These are phyloP conservation scores for Pelusios castaneus DNA, from an alignment of 2,113 vertebrate species.

Conservation along the genomic window DNA sequence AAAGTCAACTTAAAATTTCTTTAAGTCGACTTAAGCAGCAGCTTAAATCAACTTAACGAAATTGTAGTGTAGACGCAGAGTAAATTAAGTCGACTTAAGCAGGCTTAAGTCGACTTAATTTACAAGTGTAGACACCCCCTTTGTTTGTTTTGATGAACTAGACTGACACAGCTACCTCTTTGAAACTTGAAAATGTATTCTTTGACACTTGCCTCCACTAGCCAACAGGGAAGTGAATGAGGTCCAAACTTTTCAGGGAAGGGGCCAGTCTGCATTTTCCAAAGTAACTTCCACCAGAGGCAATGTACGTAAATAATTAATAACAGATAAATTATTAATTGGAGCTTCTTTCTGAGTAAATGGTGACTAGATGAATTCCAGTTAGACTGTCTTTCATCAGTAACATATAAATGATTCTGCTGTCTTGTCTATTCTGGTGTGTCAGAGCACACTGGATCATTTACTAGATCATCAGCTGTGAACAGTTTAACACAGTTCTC, in stretches of 20 bases:
- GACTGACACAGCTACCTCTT: too few relatives aligned
- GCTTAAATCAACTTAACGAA: too few relatives aligned
- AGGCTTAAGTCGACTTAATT: too few relatives aligned
- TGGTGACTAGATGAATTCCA: not conserved
- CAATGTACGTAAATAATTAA: constrained; percentile 43
- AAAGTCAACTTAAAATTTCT: too few relatives aligned
- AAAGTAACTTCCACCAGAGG: rapidly evolving
- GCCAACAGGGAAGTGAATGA: rapidly evolving
- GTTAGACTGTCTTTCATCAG: not conserved
- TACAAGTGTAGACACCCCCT: too few relatives aligned
- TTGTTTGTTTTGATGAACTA: too few relatives aligned
- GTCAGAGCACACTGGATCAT: not conserved
- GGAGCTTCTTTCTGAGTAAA: not conserved
- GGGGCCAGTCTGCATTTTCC: not conserved
- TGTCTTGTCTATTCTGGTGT: not conserved
- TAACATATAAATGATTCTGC: not conserved
- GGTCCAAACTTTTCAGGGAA: not conserved
- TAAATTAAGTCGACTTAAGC: too few relatives aligned
- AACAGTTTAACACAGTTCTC: constrained; percentile 6
- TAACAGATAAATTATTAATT: constrained; percentile 32
- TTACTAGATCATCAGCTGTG: constrained; percentile 1
- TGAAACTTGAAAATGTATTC: not conserved
- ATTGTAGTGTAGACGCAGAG: too few relatives aligned
- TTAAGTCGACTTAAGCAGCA: too few relatives aligned
- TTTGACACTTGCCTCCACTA: not conserved